Evolutionary conservation across 2,113 vertebrate species (phyloP).

Genomic region (Sinocyclocheilus maitianheensis): DNA sequence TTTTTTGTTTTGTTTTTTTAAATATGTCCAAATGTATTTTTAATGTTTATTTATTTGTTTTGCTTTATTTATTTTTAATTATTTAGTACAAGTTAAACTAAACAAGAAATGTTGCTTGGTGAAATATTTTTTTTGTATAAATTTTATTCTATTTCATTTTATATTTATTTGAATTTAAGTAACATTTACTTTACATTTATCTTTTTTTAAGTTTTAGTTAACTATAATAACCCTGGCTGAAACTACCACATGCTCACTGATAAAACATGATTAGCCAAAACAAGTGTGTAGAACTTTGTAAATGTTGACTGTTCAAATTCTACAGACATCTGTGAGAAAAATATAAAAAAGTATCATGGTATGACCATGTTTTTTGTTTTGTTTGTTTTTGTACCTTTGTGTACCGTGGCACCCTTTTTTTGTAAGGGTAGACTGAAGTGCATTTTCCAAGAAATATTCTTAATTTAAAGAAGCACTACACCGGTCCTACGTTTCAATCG

Average conservation of each 20-base stretch:
- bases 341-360: neutral
- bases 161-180: neutral
- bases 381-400: neutral
- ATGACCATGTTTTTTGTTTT: too few species aligned
- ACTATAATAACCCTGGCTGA: neutral
- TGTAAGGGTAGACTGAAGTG: neutral
- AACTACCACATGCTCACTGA: neutral
- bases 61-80: too few species aligned
- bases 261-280: neutral
- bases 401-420: neutral
- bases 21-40: too few species aligned
- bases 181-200: neutral
- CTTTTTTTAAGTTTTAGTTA: too few species aligned
- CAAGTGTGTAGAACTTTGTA: neutral
- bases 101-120: too few species aligned
- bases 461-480: neutral
- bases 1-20: too few species aligned
- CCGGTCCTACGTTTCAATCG: neutral
- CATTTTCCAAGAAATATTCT: slow-evolving; percentile 7
- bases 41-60: too few species aligned
- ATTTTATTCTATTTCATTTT: neutral
- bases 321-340: neutral
- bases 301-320: neutral
- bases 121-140: too few species aligned
- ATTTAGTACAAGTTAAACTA: too few species aligned